Conservation (phyloP, 2,797 vertebrate genomes). For the Rallus crepitans region DNA sequence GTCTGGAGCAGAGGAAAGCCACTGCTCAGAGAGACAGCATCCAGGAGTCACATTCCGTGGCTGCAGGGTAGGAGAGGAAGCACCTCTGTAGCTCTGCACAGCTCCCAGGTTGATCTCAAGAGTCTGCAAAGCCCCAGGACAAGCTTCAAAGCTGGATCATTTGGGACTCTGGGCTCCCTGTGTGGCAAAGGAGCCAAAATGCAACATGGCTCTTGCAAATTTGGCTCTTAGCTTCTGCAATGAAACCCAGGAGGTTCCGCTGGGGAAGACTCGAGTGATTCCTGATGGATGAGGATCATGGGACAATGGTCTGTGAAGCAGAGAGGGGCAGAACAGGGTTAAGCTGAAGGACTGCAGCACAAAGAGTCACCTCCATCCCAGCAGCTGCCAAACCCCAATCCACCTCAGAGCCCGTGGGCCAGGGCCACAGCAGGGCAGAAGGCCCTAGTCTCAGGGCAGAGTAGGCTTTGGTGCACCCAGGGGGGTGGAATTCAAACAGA, state of each 20-base stretch:
- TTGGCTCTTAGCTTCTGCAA: background rate
- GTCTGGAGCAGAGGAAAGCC: background rate
- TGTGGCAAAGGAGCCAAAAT: background rate
- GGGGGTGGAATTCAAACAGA: no score
- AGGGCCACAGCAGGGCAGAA: background rate
- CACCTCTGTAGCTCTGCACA: background rate
- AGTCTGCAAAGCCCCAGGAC: background rate
- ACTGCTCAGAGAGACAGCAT: background rate
- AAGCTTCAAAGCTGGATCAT: background rate
- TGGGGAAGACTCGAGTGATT: background rate
- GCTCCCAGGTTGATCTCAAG: background rate
- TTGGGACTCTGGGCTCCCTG: background rate
- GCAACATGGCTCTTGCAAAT: background rate
- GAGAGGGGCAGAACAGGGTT: background rate
- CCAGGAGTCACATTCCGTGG: fast-evolving
- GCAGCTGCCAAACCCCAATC: background rate
- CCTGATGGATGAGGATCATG: background rate
- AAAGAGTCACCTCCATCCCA: background rate
- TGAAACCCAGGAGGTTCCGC: background rate
- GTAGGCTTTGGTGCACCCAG: background rate
- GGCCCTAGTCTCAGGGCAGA: fast-evolving
- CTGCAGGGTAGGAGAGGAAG: background rate
- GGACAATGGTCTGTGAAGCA: fast-evolving
- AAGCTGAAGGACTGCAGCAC: background rate
- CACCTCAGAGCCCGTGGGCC: background rate